Conservation (phyloP, 1,140 invertebrate species). For the Pemphigus obesinymphae region DNA sequence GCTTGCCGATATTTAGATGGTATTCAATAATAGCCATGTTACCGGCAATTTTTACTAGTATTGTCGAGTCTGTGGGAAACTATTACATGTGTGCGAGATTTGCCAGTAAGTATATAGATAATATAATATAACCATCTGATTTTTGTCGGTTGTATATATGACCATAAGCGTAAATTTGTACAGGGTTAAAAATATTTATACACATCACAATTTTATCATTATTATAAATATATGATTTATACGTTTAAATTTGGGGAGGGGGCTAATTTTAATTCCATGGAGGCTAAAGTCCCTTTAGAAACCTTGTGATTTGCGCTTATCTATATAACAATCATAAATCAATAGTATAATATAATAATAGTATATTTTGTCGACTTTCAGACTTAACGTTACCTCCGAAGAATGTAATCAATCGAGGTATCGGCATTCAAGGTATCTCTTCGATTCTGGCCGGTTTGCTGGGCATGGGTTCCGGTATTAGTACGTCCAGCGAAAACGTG, state of each 20-base stretch:
- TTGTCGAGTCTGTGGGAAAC: background rate
- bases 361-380: background rate
- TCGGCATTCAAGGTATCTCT: background rate
- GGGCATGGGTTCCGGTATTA: background rate
- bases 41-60: background rate
- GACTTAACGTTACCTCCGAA: background rate
- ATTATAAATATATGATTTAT: background rate
- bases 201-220: background rate
- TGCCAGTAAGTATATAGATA: background rate
- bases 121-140: background rate
- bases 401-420: background rate
- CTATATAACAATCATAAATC: no score
- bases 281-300: no score
- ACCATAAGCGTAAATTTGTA: no score
- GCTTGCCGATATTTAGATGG: background rate
- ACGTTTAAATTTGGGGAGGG: background rate
- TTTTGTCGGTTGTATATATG: no score
- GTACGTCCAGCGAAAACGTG: slow-evolving; percentile 16
- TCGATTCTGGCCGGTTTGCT: background rate
- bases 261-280: no score
- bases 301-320: no score
- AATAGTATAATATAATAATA: no score
- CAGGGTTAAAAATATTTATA: no score
- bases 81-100: slow-evolving; percentile 26
- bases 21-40: background rate